These are phyloP conservation scores for Cryptoprocta ferox DNA, from an alignment of 2,797 vertebrate genomes.

Conservation along the genomic window DNA sequence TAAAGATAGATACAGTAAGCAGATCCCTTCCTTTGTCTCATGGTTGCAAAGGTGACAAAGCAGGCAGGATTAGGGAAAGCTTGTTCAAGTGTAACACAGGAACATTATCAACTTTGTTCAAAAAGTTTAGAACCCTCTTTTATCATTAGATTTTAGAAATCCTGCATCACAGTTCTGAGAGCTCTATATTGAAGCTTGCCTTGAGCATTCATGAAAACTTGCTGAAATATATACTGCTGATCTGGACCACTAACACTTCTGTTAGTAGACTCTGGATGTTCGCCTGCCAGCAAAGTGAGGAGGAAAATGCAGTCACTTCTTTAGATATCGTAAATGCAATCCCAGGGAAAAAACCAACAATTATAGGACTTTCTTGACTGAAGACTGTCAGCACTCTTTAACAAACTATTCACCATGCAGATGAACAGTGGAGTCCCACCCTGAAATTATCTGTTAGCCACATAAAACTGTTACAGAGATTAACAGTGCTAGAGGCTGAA, in stretches of 20 bases:
- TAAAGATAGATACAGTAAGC: conserved; percentile 76
- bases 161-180: conserved; percentile 73
- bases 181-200: conserved; percentile 37
- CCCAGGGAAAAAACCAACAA: conserved; percentile 39
- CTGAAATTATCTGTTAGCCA: conserved; percentile 74
- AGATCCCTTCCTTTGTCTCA: conserved; percentile 81
- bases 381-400: conserved; percentile 2
- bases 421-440: conserved; percentile 49
- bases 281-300: conserved; percentile 22
- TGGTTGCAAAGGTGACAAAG: conserved; percentile 86
- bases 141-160: conserved; percentile 87
- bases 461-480: conserved; percentile 70
- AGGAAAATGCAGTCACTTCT: conserved; percentile 31
- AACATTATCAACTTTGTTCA: conserved; percentile 90
- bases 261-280: conserved; percentile 12
- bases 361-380: neutral
- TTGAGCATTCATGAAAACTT: neutral
- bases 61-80: conserved; percentile 91
- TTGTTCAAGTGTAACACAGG: conserved; percentile 89
- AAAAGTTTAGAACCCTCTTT: conserved; percentile 88
- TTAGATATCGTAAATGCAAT: conserved; percentile 65
- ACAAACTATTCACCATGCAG: conserved; percentile 21
- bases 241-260: neutral
- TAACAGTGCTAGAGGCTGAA: conserved; percentile 78
- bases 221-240: neutral